Conservation (phyloP, 2,797 vertebrate species). For the Onychomys leucogaster region DNA sequence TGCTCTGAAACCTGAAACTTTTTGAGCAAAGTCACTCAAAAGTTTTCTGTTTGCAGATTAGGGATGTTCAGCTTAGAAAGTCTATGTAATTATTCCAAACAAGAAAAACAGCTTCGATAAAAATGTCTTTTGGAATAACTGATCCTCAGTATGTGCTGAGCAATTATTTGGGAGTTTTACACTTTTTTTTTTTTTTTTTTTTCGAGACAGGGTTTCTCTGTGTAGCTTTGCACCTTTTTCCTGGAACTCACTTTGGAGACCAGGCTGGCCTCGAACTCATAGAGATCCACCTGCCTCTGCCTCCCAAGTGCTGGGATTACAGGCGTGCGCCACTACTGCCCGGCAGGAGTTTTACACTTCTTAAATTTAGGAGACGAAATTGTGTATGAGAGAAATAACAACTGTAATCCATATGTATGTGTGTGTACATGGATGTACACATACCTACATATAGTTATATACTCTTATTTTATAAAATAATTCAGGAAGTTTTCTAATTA, state of each 20-base stretch:
- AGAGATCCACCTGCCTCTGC: no score
- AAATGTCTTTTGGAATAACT: background rate
- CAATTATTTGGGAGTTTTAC: background rate
- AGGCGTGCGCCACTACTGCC: no score
- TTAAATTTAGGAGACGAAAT: conserved; percentile 16
- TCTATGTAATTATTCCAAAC: background rate
- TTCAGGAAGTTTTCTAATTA: background rate
- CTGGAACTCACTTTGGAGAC: no score
- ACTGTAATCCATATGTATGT: no score
- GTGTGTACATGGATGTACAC: no score
- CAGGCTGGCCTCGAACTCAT: no score
- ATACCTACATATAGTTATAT: background rate
- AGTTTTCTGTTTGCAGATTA: background rate
- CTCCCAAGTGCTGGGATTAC: no score
- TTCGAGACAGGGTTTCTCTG: no score
- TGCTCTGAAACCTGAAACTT: background rate
- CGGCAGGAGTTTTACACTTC: background rate
- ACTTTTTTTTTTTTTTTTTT: no score
- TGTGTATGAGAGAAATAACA: background rate
- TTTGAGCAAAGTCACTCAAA: background rate
- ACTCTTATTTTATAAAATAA: background rate
- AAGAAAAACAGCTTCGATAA: background rate
- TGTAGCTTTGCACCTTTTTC: no score
- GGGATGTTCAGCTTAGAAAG: background rate
- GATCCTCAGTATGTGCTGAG: background rate